A percentile compares a stretch with the other conserved stretches of the same genome.
These are phyloP conservation scores for Mastacembelus armatus DNA, from an alignment of 2,797 vertebrate species.

Conservation along the genomic window DNA sequence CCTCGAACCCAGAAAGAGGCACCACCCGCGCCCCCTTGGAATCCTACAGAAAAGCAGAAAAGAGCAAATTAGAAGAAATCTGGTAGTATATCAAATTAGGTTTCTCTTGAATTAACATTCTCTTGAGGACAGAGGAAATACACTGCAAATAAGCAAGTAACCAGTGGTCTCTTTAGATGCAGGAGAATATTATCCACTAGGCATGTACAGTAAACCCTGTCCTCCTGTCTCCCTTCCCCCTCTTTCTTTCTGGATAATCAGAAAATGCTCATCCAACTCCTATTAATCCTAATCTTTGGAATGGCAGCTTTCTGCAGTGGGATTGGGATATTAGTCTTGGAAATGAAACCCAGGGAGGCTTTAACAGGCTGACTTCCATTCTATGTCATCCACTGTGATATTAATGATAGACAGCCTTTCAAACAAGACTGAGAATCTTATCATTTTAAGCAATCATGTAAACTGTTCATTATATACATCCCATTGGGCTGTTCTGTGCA, in stretches of 20 bases:
- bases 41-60: slow-evolving; percentile 78
- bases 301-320: slow-evolving; percentile 66
- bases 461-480: slow-evolving; percentile 17
- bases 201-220: slow-evolving; percentile 32
- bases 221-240: slow-evolving; percentile 29
- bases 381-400: slow-evolving; percentile 24
- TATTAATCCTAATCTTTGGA: slow-evolving; percentile 78
- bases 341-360: slow-evolving; percentile 61
- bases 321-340: slow-evolving; percentile 70
- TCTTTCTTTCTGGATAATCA: slow-evolving; percentile 62
- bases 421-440: slow-evolving; percentile 29
- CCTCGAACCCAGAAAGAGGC: slow-evolving; percentile 86
- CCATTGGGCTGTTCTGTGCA: slow-evolving; percentile 2
- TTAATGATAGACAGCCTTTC: slow-evolving; percentile 33
- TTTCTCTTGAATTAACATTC: not conserved
- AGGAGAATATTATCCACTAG: slow-evolving; percentile 20
- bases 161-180: slow-evolving; percentile 18
- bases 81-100: not conserved
- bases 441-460: slow-evolving; percentile 23
- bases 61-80: not conserved
- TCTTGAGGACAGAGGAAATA: not conserved
- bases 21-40: slow-evolving; percentile 76
- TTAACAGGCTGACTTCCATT: slow-evolving; percentile 56
- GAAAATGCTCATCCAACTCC: slow-evolving; percentile 62
- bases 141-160: not conserved